Evolutionary conservation across 2,113 vertebrate genomes (phyloP).

Genomic region (Spea multiplicata): DNA sequence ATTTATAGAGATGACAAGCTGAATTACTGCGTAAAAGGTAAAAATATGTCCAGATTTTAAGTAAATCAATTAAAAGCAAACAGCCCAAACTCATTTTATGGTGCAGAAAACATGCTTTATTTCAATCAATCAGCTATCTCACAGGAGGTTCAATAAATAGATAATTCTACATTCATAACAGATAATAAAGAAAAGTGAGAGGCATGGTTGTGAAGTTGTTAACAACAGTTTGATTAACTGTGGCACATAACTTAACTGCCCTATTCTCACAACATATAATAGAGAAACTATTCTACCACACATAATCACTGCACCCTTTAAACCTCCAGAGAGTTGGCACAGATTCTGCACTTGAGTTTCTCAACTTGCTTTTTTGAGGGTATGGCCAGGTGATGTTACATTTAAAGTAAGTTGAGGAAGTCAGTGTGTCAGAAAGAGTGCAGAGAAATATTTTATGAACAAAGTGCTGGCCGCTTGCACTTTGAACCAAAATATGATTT

Average conservation of each 20-base stretch:
- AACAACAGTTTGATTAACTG: conserved; percentile 72
- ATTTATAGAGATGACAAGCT: no score
- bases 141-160: conserved; percentile 80
- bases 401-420: conserved; percentile 66
- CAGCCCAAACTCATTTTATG: conserved; percentile 42
- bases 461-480: conserved; percentile 96
- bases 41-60: no score
- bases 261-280: conserved; percentile 63
- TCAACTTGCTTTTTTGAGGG: conserved; percentile 67
- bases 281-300: conserved; percentile 82
- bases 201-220: conserved; percentile 60
- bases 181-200: conserved; percentile 74
- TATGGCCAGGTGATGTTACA: conserved; percentile 89
- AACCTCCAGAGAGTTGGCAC: conserved; percentile 87
- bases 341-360: conserved; percentile 79
- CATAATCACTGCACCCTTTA: conserved; percentile 74
- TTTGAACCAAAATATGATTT: conserved; percentile 73
- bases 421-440: conserved; percentile 81
- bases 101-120: conserved; percentile 99
- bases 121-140: conserved; percentile 82
- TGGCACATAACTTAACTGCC: conserved; percentile 72
- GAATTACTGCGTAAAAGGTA: no score
- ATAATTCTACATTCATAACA: conserved; percentile 64
- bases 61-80: no score
- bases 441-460: conserved; percentile 71